A percentile compares a stretch with the other conserved stretches of the same genome.
Conservation (phyloP, 1,140 invertebrate genomes). For the Sesamia nonagrioides region DNA sequence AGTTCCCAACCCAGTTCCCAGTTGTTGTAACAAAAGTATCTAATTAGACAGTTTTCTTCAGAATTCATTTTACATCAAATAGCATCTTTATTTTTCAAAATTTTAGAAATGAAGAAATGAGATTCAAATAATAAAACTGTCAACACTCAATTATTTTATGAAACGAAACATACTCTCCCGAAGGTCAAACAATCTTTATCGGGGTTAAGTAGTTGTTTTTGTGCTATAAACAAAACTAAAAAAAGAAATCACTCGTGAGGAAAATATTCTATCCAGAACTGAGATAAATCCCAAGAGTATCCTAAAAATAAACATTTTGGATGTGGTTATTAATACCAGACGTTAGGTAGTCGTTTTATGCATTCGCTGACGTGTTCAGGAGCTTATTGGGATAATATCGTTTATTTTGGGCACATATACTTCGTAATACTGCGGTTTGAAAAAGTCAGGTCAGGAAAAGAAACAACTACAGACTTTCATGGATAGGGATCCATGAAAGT, state of each 20-base stretch:
- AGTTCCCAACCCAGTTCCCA: no score
- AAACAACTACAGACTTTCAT: no score
- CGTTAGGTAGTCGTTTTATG: neutral
- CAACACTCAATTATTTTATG: neutral
- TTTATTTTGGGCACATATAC: constrained; percentile 11
- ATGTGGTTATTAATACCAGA: neutral
- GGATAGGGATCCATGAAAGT: no score
- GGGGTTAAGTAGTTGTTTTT: neutral
- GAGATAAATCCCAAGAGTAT: neutral
- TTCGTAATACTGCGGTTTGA: neutral
- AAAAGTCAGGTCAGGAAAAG: no score
- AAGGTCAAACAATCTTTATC: neutral
- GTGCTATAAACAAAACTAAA: neutral
- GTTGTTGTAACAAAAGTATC: no score
- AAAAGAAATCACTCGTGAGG: neutral
- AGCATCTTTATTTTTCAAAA: no score
- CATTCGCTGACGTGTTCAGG: constrained; percentile 13
- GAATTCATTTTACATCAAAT: no score
- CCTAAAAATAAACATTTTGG: neutral
- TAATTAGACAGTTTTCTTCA: no score
- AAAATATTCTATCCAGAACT: neutral
- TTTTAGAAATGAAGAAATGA: no score
- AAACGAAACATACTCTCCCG: neutral
- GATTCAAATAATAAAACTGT: no score
- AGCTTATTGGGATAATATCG: neutral